These are phyloP conservation scores for Chrysaora quinquecirrha DNA, from an alignment of 30 jellyfish, hydroid and myxozoan genomes.

Conservation along the genomic window DNA sequence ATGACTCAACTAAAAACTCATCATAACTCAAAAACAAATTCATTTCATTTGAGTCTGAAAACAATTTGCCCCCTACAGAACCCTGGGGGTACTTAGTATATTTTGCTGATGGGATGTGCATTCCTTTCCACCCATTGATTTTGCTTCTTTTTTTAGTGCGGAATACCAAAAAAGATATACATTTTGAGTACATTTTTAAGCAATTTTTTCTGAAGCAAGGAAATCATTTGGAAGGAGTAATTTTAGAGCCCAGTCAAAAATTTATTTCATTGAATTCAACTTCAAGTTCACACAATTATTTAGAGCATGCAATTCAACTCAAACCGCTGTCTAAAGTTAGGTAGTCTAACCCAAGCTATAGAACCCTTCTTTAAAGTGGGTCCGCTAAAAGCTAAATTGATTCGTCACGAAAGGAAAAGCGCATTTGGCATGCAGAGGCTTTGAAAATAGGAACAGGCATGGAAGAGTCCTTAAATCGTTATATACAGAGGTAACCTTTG, in stretches of 20 bases:
- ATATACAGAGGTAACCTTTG: too few relatives aligned
- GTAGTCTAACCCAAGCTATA: neutral
- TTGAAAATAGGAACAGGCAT: neutral
- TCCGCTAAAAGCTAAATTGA: neutral
- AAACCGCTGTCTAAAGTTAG: neutral
- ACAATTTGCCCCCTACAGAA: neutral
- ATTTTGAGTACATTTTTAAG: too few relatives aligned
- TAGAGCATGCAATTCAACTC: too few relatives aligned
- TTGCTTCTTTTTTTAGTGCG: too few relatives aligned
- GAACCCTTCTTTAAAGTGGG: neutral
- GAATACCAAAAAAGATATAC: too few relatives aligned
- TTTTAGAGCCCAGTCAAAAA: too few relatives aligned
- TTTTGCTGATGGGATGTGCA: too few relatives aligned
- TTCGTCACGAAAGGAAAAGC: neutral
- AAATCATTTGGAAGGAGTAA: too few relatives aligned
- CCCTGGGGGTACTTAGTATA: neutral
- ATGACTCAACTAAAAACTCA: neutral
- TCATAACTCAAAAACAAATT: neutral
- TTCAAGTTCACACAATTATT: too few relatives aligned
- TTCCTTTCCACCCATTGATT: too few relatives aligned
- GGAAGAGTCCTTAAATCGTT: neutral
- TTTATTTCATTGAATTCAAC: neutral
- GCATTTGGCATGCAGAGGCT: neutral
- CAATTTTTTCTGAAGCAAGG: too few relatives aligned
- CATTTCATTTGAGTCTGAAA: neutral